phyloP scores from a whole-genome alignment of 1,140 invertebrate species.

The Streblospio benedicti region DNA sequence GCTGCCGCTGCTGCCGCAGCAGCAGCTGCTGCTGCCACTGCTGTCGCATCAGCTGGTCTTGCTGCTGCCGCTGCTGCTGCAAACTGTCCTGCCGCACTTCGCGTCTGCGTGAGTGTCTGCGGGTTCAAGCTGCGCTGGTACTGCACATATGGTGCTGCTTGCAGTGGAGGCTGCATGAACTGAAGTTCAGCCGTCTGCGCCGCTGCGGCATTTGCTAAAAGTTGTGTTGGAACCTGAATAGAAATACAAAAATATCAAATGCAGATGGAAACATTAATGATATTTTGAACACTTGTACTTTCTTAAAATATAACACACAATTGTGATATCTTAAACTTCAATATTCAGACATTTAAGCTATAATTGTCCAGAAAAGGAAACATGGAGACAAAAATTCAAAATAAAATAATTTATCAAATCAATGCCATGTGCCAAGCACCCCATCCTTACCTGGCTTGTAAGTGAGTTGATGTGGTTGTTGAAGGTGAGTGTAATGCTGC shows the following conservation, averaged over 20 bases:
- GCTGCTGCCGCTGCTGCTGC: conserved; percentile 13
- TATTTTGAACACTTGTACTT: no score
- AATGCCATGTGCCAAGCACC: background rate
- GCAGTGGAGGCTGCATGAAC: conserved; percentile 14
- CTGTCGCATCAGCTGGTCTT: conserved; percentile 2
- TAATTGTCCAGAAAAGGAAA: conserved; percentile 1
- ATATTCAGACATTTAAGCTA: no score
- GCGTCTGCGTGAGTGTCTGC: no score
- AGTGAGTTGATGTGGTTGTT: conserved; percentile 62
- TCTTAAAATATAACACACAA: no score
- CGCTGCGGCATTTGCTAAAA: conserved; percentile 16
- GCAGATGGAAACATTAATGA: no score
- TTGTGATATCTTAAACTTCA: no score
- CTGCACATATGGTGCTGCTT: conserved; percentile 3
- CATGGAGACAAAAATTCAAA: background rate
- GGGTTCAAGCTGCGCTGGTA: no score
- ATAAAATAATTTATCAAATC: background rate
- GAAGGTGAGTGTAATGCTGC: conserved; percentile 78
- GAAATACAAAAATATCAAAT: no score
- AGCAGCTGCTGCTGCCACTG: conserved; percentile 25
- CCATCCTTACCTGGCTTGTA: conserved; percentile 41
- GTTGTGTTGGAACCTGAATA: conserved; percentile 34
- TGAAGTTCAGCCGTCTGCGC: conserved; percentile 12
- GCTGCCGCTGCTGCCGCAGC: conserved; percentile 58
- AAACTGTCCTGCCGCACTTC: background rate